Base-by-base conservation (phyloP, 1,140 invertebrate genomes). In the Myzus persicae region DNA sequence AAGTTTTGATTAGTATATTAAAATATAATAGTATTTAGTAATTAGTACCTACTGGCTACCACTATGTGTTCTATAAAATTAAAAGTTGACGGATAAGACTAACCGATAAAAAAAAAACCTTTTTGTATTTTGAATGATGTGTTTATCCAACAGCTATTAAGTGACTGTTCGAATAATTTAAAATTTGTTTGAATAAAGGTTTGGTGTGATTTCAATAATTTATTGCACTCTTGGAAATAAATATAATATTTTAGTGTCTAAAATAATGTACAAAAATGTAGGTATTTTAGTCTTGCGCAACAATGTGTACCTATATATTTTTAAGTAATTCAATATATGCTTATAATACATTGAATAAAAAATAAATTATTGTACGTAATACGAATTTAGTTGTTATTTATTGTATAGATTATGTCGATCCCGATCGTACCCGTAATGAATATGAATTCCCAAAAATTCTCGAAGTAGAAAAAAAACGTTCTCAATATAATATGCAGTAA, bases 321-420 rank as follows among this genome's bases (percentile, higher is more conserved):
- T 42, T 11, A 84, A 4, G 59, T n/a, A n/a, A 76, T n/a, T n/a
- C 59, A 18, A 76, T 5, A 14, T 76, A 76, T 7, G 14, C 14
- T n/a, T n/a, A n/a, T n/a, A 76, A 76, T n/a, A 76, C 14, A 18
- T 76, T 18, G 31, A 26, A 26, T 42, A 40, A 84, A 40, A 84
- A 40, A 84, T 84, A 84, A 42, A 38, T 40, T 84, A 84, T 42
- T 42, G 36, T 26, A 26, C 38, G 38, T 84, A 84, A 84, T 40
- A 84, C 82, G 24, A 84, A 42, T 84, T 84, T 84, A 84, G 26
- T 84, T 40, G 38, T 42, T 42, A 84, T 42, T 84, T 84, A 84
- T 84, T 5, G 4, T 40, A 26, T 42, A 42, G 82, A 40, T 26
- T 40, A 40, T 40, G 40, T 84, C 22, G 24, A 84, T 40, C 11